These are phyloP conservation scores for Siniperca undulata DNA, from an alignment of 2,797 vertebrate species.

Conservation along the genomic window DNA sequence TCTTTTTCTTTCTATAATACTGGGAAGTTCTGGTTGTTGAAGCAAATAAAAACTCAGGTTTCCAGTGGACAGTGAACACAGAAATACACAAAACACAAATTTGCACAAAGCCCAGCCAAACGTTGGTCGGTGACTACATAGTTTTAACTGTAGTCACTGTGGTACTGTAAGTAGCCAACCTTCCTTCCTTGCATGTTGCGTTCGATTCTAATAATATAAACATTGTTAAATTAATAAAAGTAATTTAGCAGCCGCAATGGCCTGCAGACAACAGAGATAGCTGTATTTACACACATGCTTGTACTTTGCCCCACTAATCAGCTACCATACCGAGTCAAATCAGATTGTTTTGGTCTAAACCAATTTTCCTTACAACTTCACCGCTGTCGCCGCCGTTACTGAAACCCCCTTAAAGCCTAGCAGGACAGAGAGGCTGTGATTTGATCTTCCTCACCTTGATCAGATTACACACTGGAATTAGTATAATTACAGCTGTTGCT, in stretches of 20 bases:
- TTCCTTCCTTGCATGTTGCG: not conserved
- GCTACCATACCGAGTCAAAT: constrained; percentile 55
- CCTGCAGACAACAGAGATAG: constrained; percentile 17
- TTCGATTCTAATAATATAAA: constrained; percentile 1
- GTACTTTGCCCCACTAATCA: constrained; percentile 41
- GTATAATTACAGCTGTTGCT: constrained; percentile 83
- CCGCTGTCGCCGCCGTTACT: constrained; percentile 31
- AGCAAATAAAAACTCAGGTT: constrained; percentile 3
- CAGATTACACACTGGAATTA: constrained; percentile 83
- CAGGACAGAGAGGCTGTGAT: constrained; percentile 59
- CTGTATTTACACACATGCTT: constrained; percentile 37
- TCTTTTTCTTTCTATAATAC: not conserved
- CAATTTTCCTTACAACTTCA: constrained; percentile 54
- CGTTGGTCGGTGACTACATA: not conserved
- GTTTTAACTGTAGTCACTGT: rapidly evolving
- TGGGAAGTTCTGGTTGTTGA: not conserved
- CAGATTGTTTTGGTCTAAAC: constrained; percentile 69
- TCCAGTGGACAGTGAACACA: not conserved
- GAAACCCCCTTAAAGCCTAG: constrained; percentile 35
- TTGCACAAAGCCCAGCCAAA: not conserved
- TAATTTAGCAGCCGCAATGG: constrained; percentile 6
- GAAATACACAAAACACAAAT: too few relatives aligned
- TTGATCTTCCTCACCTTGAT: constrained; percentile 75
- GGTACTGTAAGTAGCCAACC: not conserved
- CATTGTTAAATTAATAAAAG: constrained; percentile 38